A percentile compares a stretch with the other conserved stretches of the same genome.
Evolutionary conservation across 2,888 invertebrate species (phyloP).

Genomic region (Callimorpha dominula): DNA sequence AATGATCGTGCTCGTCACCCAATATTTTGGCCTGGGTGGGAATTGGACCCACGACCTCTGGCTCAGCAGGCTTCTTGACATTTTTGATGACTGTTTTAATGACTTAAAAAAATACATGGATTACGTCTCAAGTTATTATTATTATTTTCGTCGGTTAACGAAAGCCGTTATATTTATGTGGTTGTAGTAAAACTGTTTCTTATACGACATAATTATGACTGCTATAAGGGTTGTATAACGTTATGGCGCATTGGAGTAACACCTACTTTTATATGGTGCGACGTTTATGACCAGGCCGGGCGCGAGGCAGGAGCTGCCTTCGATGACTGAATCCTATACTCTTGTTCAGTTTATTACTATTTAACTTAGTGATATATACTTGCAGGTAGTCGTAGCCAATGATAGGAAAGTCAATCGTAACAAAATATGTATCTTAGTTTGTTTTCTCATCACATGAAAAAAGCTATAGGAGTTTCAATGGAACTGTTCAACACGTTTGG

Average conservation of each 20-base stretch:
- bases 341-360: not conserved
- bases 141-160: not conserved
- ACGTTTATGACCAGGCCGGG: slow-evolving; percentile 1
- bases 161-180: not conserved
- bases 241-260: not conserved
- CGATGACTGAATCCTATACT: not conserved
- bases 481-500: no score
- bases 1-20: no score
- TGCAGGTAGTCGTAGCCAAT: not conserved
- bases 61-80: no score
- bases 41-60: no score
- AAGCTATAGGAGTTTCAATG: no score
- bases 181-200: not conserved
- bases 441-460: no score
- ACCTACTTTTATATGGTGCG: not conserved
- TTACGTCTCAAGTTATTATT: no score
- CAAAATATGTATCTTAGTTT: not conserved
- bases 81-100: no score
- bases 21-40: no score
- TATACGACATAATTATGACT: slow-evolving; percentile 4
- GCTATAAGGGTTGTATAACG: not conserved
- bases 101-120: no score
- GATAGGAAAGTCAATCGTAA: not conserved
- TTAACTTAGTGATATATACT: not conserved
- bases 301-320: not conserved